These are phyloP conservation scores for Chouioia cunea DNA, from an alignment of 2,888 invertebrate species.

Conservation along the genomic window DNA sequence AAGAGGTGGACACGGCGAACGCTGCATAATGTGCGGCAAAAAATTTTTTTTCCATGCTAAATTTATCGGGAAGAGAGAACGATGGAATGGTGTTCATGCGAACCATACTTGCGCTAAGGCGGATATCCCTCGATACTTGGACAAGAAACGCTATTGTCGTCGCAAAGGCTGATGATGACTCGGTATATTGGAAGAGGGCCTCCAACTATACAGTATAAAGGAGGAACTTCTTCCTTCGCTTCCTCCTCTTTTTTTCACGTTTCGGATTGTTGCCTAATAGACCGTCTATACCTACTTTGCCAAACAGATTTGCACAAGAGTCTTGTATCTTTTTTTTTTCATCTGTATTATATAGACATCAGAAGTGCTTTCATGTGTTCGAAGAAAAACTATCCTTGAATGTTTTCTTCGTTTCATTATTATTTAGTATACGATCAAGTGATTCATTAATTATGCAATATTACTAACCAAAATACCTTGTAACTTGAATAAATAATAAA, in stretches of 20 bases:
- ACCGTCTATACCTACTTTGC: background rate
- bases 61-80: no score
- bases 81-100: no score
- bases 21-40: no score
- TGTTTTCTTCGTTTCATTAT: no score
- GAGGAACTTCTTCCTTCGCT: background rate
- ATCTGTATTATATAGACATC: background rate
- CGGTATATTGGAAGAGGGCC: slow-evolving; percentile 3
- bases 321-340: background rate
- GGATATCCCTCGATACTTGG: no score
- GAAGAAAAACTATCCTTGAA: background rate
- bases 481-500: no score
- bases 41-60: no score
- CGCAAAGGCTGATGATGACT: slow-evolving; percentile 36
- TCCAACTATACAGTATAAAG: background rate
- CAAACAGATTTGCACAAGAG: slow-evolving; percentile 4
- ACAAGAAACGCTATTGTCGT: slow-evolving; percentile 31
- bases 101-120: no score
- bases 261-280: slow-evolving; percentile 32
- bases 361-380: background rate
- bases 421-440: no score
- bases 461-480: no score
- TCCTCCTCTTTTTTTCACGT: background rate
- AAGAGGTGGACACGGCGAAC: no score
- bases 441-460: no score